A percentile compares a stretch with the other conserved stretches of the same genome.
These are phyloP conservation scores for Astropecten irregularis DNA, from an alignment of 53 echinoderm and acorn worm genomes.

Conservation along the genomic window DNA sequence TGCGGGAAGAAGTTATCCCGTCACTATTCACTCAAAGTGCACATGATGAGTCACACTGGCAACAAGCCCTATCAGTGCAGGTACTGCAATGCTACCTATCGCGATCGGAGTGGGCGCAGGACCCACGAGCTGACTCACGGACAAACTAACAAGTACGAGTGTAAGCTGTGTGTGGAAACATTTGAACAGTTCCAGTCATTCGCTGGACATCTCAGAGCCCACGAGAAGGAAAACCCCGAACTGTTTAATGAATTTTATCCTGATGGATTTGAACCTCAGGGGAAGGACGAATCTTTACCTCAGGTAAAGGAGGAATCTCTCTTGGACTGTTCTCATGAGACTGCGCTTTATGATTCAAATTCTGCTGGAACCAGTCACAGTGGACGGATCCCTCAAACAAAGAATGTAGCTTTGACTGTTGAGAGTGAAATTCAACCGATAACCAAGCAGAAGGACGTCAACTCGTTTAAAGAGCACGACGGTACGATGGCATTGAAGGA, in stretches of 20 bases:
- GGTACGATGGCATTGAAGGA: no score
- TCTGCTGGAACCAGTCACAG: background rate
- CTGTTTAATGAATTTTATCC: slow-evolving; percentile 20
- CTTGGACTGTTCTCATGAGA: no score
- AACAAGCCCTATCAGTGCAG: slow-evolving; percentile 17
- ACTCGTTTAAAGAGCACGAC: background rate
- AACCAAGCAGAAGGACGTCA: background rate
- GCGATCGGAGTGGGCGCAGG: background rate
- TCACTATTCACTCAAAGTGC: slow-evolving; percentile 27
- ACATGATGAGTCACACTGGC: slow-evolving; percentile 35
- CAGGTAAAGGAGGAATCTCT: no score
- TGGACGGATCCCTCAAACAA: background rate
- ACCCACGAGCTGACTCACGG: background rate
- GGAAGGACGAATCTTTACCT: background rate
- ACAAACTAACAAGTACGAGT: background rate
- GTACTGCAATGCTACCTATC: slow-evolving; percentile 4
- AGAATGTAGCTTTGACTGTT: background rate
- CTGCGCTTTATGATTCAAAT: no score
- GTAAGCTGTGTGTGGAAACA: background rate
- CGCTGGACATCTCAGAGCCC: background rate
- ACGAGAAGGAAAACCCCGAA: background rate
- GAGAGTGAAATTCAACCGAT: background rate
- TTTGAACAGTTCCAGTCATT: background rate
- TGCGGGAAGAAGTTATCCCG: slow-evolving; percentile 38
- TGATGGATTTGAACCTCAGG: background rate